Percentiles rank a stretch among this genome's conserved stretches.
Conservation (phyloP, 2,888 invertebrate species). For the Latheticus oryzae region DNA sequence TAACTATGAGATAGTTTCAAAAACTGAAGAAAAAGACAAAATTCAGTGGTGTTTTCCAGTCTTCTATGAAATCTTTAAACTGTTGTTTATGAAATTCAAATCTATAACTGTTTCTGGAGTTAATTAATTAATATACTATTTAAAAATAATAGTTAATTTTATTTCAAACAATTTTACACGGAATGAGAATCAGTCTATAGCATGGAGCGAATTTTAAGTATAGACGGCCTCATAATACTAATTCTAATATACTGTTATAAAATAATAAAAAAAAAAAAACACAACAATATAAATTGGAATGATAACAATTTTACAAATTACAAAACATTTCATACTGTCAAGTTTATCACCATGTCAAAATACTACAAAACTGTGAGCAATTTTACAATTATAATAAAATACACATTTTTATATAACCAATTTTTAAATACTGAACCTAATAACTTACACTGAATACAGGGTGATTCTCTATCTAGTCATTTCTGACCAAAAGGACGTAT, state of each 20-base stretch:
- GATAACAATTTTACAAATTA: conserved; percentile 18
- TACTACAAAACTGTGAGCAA: conserved; percentile 31
- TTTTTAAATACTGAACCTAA: conserved; percentile 43
- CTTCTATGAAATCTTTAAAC: too few relatives aligned
- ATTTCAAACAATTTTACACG: conserved; percentile 38
- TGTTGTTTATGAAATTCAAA: too few relatives aligned
- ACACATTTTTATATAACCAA: conserved; percentile 21
- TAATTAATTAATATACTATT: too few relatives aligned
- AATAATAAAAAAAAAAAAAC: conserved; percentile 29
- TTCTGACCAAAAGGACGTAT: too few relatives aligned
- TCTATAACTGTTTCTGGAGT: too few relatives aligned
- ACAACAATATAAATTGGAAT: conserved; percentile 31
- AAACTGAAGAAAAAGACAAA: too few relatives aligned
- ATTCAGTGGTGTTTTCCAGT: too few relatives aligned
- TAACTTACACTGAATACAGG: conserved; percentile 29
- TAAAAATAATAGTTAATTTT: conserved; percentile 35
- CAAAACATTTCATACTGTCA: conserved; percentile 3
- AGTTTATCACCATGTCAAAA: conserved; percentile 27
- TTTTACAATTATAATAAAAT: conserved; percentile 21
- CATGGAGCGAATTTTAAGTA: conserved; percentile 45
- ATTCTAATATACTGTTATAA: conserved; percentile 26
- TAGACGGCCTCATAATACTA: conserved; percentile 40
- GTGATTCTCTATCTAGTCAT: too few relatives aligned
- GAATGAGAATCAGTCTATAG: conserved; percentile 49
- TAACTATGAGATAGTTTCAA: too few relatives aligned